Percentiles rank a stretch among this genome's conserved stretches.
Conservation (phyloP, 2,113 vertebrate genomes). For the Coptodon rendalli region DNA sequence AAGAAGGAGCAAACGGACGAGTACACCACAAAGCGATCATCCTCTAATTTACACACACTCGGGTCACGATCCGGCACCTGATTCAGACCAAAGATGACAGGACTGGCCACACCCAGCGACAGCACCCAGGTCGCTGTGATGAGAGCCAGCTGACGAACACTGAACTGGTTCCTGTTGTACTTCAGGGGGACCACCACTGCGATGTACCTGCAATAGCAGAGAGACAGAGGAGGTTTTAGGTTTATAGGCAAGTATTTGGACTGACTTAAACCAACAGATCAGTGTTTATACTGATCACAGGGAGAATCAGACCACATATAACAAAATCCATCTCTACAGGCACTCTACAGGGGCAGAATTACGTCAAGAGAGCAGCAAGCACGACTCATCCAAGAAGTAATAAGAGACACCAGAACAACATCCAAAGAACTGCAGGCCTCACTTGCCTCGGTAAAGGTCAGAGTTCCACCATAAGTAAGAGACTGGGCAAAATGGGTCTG, state of each 20-base stretch:
- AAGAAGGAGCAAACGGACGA: constrained; percentile 76
- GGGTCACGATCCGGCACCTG: constrained; percentile 59
- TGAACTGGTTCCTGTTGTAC: constrained; percentile 76
- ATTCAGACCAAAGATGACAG: constrained; percentile 73
- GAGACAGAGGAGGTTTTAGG: not conserved
- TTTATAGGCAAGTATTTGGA: not conserved
- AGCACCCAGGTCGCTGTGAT: constrained; percentile 72
- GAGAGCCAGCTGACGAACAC: constrained; percentile 65
- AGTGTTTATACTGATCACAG: not conserved
- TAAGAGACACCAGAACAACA: not conserved
- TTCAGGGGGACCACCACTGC: constrained; percentile 72
- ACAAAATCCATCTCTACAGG: not conserved
- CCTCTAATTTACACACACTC: constrained; percentile 66
- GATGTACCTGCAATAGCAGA: constrained; percentile 58
- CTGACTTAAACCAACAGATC: not conserved
- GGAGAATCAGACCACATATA: not conserved
- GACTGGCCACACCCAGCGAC: constrained; percentile 70
- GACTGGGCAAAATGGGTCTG: not conserved
- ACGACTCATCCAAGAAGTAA: not conserved
- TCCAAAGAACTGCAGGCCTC: not conserved
- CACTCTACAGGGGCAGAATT: not conserved
- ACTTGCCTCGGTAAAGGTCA: not conserved
- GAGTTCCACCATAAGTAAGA: not conserved
- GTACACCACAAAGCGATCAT: constrained; percentile 72
- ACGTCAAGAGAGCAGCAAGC: not conserved